phyloP scores from a whole-genome alignment of 2,797 vertebrate species.

The Mormyrus proboscirostris region DNA sequence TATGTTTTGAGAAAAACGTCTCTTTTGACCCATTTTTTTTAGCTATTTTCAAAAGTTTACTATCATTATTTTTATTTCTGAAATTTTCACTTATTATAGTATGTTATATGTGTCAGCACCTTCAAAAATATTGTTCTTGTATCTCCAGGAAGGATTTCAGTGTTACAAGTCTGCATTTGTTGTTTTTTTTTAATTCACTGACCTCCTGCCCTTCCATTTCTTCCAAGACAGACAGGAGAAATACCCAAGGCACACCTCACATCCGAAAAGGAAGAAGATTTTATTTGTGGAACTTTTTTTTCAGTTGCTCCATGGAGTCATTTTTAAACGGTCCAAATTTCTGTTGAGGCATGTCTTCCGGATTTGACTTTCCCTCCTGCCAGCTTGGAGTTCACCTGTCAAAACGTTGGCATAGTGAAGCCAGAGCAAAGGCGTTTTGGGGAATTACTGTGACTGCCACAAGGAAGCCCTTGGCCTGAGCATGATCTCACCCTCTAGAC shows the following conservation, averaged over 20 bases:
- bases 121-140: background rate
- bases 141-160: background rate
- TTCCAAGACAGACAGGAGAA: slow-evolving; percentile 57
- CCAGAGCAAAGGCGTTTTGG: background rate
- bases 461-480: slow-evolving; percentile 55
- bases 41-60: background rate
- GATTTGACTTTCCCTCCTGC: slow-evolving; percentile 49
- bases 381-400: slow-evolving; percentile 65
- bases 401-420: slow-evolving; percentile 53
- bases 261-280: slow-evolving; percentile 63
- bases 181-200: background rate
- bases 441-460: slow-evolving; percentile 34
- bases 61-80: background rate
- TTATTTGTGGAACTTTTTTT: slow-evolving; percentile 61
- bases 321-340: slow-evolving; percentile 59
- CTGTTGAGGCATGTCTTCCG: slow-evolving; percentile 62
- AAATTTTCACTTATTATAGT: background rate
- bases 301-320: slow-evolving; percentile 48
- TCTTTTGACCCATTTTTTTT: background rate
- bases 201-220: slow-evolving; percentile 58
- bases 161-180: background rate
- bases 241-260: slow-evolving; percentile 60
- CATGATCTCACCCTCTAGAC: slow-evolving; percentile 3
- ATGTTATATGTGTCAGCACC: background rate
- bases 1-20: background rate